Evolutionary conservation across 2,113 vertebrate species (phyloP).

Genomic region (Bostrychus sinensis): DNA sequence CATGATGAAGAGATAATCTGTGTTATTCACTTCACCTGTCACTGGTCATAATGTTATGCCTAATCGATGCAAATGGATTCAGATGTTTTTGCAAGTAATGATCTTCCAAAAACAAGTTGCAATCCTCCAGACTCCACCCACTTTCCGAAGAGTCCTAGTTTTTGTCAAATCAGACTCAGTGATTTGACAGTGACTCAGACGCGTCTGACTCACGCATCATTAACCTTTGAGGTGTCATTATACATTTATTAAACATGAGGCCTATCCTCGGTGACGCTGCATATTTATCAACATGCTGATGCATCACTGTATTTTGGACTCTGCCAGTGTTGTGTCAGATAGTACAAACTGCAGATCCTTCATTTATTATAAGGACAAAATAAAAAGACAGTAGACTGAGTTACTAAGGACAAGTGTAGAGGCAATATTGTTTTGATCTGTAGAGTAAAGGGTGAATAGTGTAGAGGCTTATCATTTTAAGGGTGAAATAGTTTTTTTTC

Average conservation of each 20-base stretch:
- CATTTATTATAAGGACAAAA: slow-evolving; percentile 26
- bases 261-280: slow-evolving; percentile 22
- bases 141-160: slow-evolving; percentile 10
- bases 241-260: slow-evolving; percentile 32
- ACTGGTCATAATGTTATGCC: neutral
- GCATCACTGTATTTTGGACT: slow-evolving; percentile 5
- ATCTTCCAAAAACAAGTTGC: slow-evolving; percentile 33
- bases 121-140: slow-evolving; percentile 50
- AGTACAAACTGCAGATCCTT: slow-evolving; percentile 4
- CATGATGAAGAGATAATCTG: no score
- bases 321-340: neutral
- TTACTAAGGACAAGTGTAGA: no score
- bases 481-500: no score
- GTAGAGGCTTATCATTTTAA: no score
- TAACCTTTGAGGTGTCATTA: slow-evolving; percentile 16
- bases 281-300: slow-evolving; percentile 33
- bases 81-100: neutral
- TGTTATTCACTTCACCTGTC: no score
- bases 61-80: neutral
- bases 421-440: no score
- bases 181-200: slow-evolving; percentile 6
- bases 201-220: slow-evolving; percentile 12
- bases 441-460: no score
- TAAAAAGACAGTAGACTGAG: no score
- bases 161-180: slow-evolving; percentile 2